phyloP scores from a whole-genome alignment of 2,797 vertebrate genomes.

The Pagetopsis macropterus region DNA sequence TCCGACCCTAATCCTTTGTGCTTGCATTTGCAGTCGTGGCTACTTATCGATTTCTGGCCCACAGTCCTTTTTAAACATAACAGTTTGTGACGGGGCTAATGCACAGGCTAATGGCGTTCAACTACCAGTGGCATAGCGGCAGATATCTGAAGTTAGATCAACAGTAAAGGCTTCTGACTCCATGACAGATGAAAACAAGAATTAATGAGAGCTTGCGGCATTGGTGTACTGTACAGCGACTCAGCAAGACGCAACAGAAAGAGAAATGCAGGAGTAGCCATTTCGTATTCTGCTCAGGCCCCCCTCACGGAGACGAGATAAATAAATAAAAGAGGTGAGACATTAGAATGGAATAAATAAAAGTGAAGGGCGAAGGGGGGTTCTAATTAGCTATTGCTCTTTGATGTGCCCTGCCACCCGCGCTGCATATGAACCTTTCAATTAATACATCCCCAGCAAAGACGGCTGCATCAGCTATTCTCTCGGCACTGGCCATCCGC shows the following conservation, averaged over 20 bases:
- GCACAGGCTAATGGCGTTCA: conserved; percentile 34
- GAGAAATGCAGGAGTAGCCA: conserved; percentile 28
- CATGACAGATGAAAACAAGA: conserved; percentile 20
- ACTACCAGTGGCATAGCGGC: conserved; percentile 18
- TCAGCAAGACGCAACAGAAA: conserved; percentile 58
- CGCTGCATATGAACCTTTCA: conserved; percentile 80
- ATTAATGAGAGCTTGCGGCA: conserved; percentile 50
- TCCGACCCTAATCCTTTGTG: conserved; percentile 36
- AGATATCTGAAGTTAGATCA: conserved; percentile 23
- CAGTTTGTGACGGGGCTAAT: conserved; percentile 42
- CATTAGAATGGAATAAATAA: conserved; percentile 80
- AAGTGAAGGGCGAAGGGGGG: conserved; percentile 65
- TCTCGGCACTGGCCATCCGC: conserved; percentile 55
- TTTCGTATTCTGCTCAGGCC: conserved; percentile 70
- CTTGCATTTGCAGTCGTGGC: conserved; percentile 25
- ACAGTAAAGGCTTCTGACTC: conserved; percentile 28
- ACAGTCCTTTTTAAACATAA: conserved; percentile 30
- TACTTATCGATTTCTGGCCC: conserved; percentile 44
- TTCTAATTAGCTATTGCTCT: conserved; percentile 82
- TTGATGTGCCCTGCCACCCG: conserved; percentile 79
- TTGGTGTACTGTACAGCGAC: conserved; percentile 58
- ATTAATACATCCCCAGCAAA: conserved; percentile 77
- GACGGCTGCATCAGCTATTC: conserved; percentile 81
- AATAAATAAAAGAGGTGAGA: conserved; percentile 74
- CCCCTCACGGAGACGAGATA: conserved; percentile 49